phyloP scores from a whole-genome alignment of 1,140 invertebrate species.

The Aphidius ervi region DNA sequence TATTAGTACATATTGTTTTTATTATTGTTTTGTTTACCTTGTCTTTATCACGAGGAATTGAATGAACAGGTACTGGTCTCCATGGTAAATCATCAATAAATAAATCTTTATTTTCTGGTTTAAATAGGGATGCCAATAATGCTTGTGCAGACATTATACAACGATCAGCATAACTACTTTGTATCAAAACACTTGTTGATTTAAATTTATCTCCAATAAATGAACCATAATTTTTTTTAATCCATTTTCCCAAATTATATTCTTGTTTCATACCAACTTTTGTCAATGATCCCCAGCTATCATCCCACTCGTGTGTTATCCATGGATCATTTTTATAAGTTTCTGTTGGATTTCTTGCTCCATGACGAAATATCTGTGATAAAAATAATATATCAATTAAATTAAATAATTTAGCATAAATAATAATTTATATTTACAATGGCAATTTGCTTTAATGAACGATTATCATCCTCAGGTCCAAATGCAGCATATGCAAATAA shows the following conservation, averaged over 20 bases:
- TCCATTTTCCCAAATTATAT: slow-evolving; percentile 70
- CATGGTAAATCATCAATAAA: slow-evolving; percentile 73
- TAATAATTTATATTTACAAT: slow-evolving; percentile 36
- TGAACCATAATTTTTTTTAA: slow-evolving; percentile 65
- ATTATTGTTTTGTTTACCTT: slow-evolving; percentile 58
- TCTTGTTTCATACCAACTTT: slow-evolving; percentile 75
- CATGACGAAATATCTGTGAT: slow-evolving; percentile 69
- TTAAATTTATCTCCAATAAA: slow-evolving; percentile 62
- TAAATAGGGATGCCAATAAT: slow-evolving; percentile 79
- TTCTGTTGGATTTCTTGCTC: slow-evolving; percentile 65
- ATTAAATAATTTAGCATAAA: slow-evolving; percentile 2
- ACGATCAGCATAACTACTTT: slow-evolving; percentile 77
- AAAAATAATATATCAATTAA: slow-evolving; percentile 13
- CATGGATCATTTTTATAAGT: slow-evolving; percentile 70
- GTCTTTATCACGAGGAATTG: slow-evolving; percentile 63
- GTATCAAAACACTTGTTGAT: slow-evolving; percentile 62
- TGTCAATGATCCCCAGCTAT: slow-evolving; percentile 67
- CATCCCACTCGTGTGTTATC: slow-evolving; percentile 63
- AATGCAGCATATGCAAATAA: slow-evolving; percentile 38
- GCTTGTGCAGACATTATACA: slow-evolving; percentile 83
- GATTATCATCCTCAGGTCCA: slow-evolving; percentile 22
- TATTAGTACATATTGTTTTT: background rate
- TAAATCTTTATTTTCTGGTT: slow-evolving; percentile 63
- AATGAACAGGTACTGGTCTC: slow-evolving; percentile 86
- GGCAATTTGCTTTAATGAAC: slow-evolving; percentile 30